phyloP scores from a whole-genome alignment of 2,113 vertebrate species.

The Xenopus laevis region DNA sequence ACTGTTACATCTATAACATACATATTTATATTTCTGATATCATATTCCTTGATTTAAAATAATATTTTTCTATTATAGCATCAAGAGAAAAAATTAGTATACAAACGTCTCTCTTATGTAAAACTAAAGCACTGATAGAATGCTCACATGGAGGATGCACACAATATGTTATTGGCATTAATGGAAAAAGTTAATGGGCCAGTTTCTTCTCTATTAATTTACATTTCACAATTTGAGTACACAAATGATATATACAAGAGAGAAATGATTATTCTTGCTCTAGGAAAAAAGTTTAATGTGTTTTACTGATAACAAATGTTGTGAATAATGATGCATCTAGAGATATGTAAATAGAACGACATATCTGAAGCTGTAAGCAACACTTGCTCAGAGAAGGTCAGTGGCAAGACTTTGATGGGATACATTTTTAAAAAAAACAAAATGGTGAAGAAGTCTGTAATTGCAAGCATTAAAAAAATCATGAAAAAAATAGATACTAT shows the following conservation, averaged over 20 bases:
- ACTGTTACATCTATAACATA: no score
- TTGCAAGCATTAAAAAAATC: no score
- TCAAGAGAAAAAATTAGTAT: no score
- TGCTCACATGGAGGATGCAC: constrained; percentile 48
- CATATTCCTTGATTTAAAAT: no score
- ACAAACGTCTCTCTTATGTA: no score
- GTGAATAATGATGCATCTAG: constrained; percentile 97
- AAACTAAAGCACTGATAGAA: no score
- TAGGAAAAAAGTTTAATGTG: constrained; percentile 98
- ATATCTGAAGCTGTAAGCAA: constrained; percentile 81
- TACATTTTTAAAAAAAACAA: no score
- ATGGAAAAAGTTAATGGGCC: constrained; percentile 99
- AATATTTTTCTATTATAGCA: no score
- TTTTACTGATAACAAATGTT: constrained; percentile 96
- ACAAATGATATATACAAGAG: constrained; percentile 93
- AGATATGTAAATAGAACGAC: constrained; percentile 88
- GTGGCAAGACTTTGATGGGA: constrained; percentile 4
- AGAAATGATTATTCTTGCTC: constrained; percentile 87
- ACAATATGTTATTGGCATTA: constrained; percentile 98
- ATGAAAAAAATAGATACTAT: no score
- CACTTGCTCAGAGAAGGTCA: constrained; percentile 80
- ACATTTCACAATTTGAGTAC: constrained; percentile 96
- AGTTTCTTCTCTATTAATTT: constrained; percentile 99
- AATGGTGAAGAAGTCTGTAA: no score
- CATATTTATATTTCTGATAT: no score